A percentile compares a stretch with the other conserved stretches of the same genome.
Evolutionary conservation across 1,140 invertebrate genomes (phyloP).

Genomic region (Patella vulgata): DNA sequence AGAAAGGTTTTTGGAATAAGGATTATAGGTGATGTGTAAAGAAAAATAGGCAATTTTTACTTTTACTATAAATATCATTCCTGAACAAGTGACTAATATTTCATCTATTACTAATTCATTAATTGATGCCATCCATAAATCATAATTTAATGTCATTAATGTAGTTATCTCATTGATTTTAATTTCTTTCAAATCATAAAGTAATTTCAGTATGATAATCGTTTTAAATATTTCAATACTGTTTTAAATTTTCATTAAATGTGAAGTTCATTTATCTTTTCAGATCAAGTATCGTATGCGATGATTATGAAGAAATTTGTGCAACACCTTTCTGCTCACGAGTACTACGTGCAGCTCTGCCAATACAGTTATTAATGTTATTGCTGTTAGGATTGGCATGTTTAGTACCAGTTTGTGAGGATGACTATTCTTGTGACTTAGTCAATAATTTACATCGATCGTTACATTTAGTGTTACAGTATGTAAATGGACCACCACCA

Average conservation of each 20-base stretch:
- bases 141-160: too few relatives aligned
- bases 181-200: not conserved
- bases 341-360: slow-evolving; percentile 87
- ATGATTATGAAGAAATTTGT: not conserved
- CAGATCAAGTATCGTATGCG: slow-evolving; percentile 36
- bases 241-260: too few relatives aligned
- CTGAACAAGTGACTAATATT: too few relatives aligned
- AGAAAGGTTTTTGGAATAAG: too few relatives aligned
- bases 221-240: too few relatives aligned
- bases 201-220: not conserved
- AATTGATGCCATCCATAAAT: too few relatives aligned
- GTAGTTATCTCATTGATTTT: not conserved
- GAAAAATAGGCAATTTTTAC: too few relatives aligned
- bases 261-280: too few relatives aligned
- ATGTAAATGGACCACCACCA: slow-evolving; percentile 89
- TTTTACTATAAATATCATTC: too few relatives aligned
- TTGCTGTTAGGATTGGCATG: slow-evolving; percentile 88
- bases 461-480: slow-evolving; percentile 85
- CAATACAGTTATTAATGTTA: slow-evolving; percentile 89
- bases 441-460: slow-evolving; percentile 81
- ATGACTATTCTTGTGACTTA: slow-evolving; percentile 85
- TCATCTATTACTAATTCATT: too few relatives aligned
- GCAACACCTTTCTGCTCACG: slow-evolving; percentile 73
- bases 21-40: too few relatives aligned
- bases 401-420: slow-evolving; percentile 84